These are phyloP conservation scores for Drosophila leonis DNA, from an alignment of 2,888 invertebrate species.

Conservation along the genomic window DNA sequence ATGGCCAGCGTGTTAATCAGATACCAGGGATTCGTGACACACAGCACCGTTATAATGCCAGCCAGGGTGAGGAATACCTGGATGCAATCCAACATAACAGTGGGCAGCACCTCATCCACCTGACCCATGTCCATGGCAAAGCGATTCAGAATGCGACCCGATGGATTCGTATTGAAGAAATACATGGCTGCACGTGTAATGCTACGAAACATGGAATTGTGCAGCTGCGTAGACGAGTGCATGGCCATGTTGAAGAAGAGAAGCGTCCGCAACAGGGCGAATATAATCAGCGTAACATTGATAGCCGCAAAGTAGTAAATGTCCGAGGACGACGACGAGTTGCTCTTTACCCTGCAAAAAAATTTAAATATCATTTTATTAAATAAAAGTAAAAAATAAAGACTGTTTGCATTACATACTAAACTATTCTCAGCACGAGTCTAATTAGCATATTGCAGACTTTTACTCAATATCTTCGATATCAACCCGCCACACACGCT, in stretches of 20 bases:
- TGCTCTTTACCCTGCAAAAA: slow-evolving; percentile 77
- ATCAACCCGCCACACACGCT: no score
- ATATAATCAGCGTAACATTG: slow-evolving; percentile 84
- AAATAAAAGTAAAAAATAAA: neutral
- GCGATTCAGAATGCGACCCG: slow-evolving; percentile 92
- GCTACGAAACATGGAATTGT: slow-evolving; percentile 93
- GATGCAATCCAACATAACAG: slow-evolving; percentile 84
- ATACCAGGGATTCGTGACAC: slow-evolving; percentile 91
- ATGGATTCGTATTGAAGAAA: slow-evolving; percentile 95
- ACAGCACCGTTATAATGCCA: slow-evolving; percentile 92
- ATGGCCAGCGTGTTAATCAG: slow-evolving; percentile 90
- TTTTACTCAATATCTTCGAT: no score
- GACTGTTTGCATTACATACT: no score
- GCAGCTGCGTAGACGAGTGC: slow-evolving; percentile 91
- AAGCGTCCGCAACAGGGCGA: slow-evolving; percentile 83
- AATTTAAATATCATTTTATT: neutral
- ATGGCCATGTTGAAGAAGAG: slow-evolving; percentile 88
- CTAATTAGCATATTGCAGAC: no score
- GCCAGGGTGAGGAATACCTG: slow-evolving; percentile 92
- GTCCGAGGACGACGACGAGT: slow-evolving; percentile 62
- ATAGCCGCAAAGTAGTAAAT: slow-evolving; percentile 86
- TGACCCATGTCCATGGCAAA: slow-evolving; percentile 94
- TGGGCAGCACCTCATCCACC: slow-evolving; percentile 85
- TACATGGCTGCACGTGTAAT: slow-evolving; percentile 92
- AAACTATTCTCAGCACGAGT: no score